Conservation (phyloP, 2,888 invertebrate species). For the Leptarthrus brevirostris region DNA sequence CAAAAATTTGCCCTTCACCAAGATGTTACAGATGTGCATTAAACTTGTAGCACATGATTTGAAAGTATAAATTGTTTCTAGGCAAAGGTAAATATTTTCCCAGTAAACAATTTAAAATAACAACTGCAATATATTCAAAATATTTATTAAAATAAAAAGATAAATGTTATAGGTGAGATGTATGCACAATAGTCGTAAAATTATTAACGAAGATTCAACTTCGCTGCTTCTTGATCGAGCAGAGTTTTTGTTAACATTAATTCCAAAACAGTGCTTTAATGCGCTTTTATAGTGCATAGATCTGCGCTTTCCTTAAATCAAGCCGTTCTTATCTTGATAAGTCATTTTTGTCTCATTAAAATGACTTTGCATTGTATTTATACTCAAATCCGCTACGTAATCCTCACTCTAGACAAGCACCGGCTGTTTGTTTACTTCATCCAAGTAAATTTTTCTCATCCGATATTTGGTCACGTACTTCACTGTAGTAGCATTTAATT, state of each 20-base stretch:
- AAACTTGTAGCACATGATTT: too few relatives aligned
- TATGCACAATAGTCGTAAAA: too few relatives aligned
- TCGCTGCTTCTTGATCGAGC: conserved; percentile 38
- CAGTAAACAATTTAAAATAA: too few relatives aligned
- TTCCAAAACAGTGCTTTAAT: background rate
- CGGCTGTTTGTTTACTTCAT: conserved; percentile 25
- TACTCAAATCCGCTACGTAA: background rate
- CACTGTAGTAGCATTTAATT: conserved; percentile 9
- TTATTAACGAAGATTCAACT: too few relatives aligned
- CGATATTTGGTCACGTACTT: conserved; percentile 40
- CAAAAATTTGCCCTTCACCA: too few relatives aligned
- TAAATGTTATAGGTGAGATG: too few relatives aligned
- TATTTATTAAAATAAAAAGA: too few relatives aligned
- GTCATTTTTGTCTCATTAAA: background rate
- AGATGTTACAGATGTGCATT: too few relatives aligned
- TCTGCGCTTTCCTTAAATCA: conserved; percentile 34
- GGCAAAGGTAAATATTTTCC: too few relatives aligned
- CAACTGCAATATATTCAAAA: too few relatives aligned
- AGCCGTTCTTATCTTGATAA: conserved; percentile 40
- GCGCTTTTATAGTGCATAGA: conserved; percentile 24
- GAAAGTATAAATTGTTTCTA: too few relatives aligned
- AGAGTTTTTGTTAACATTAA: conserved; percentile 41
- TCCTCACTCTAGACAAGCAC: conserved; percentile 3
- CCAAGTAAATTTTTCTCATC: conserved; percentile 21
- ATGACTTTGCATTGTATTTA: conserved; percentile 9